phyloP scores from a whole-genome alignment of 2,113 vertebrate genomes.

The Chamaea fasciata region DNA sequence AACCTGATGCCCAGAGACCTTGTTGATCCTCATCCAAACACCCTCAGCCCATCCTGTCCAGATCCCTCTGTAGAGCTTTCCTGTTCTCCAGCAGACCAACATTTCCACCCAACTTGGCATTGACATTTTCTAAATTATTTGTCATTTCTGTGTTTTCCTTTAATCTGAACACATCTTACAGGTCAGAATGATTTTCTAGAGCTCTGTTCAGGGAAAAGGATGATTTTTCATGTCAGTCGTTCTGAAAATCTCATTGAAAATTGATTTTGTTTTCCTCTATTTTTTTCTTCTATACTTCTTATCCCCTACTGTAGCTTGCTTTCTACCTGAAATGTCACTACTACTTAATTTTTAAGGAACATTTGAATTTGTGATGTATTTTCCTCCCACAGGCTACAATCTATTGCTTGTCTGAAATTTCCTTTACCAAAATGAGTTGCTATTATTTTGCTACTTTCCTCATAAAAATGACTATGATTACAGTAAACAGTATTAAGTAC shows the following conservation, averaged over 20 bases:
- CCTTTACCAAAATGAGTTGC: not conserved
- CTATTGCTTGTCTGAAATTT: not conserved
- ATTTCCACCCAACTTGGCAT: too few species aligned
- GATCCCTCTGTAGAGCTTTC: not conserved
- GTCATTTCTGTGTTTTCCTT: not conserved
- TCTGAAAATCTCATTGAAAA: not conserved
- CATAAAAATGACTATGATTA: not conserved
- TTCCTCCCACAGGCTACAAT: not conserved
- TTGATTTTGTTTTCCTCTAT: not conserved
- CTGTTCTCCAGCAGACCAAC: not conserved
- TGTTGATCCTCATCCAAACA: not conserved
- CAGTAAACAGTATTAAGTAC: not conserved
- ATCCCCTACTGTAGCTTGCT: not conserved
- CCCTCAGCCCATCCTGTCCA: not conserved
- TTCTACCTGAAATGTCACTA: not conserved
- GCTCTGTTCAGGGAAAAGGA: not conserved
- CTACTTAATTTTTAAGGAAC: not conserved
- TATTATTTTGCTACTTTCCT: not conserved
- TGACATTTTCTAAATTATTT: not conserved
- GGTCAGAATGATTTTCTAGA: not conserved
- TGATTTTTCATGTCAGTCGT: not conserved
- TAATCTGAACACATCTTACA: not conserved
- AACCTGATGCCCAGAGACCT: rapidly evolving
- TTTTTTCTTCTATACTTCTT: not conserved
- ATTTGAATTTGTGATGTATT: not conserved